A percentile compares a stretch with the other conserved stretches of the same genome.
These are phyloP conservation scores for Carcinoscorpius rotundicauda DNA, from an alignment of 1,140 invertebrate genomes.

Conservation along the genomic window DNA sequence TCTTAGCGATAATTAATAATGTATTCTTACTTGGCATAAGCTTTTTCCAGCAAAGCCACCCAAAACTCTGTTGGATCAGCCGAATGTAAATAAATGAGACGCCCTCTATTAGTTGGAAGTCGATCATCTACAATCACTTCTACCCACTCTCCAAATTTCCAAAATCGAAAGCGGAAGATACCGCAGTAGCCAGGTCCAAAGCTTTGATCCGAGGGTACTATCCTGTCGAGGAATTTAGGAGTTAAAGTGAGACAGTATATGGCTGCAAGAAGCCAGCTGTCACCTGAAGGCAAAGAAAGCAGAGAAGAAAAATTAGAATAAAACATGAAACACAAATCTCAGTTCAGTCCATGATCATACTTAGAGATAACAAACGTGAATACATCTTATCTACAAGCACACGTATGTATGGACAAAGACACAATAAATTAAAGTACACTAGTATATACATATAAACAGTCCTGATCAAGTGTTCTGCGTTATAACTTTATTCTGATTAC, in stretches of 20 bases:
- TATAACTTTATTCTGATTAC: too few relatives aligned
- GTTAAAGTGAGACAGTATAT: conserved; percentile 52
- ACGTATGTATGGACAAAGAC: too few relatives aligned
- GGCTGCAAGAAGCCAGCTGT: conserved; percentile 52
- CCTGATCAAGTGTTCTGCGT: too few relatives aligned
- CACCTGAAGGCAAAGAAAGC: conserved; percentile 32
- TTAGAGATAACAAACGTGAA: too few relatives aligned
- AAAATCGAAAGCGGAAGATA: conserved; percentile 59
- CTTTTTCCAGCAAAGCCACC: conserved; percentile 65
- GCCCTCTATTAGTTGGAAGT: conserved; percentile 55
- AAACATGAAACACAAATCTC: conserved; percentile 1
- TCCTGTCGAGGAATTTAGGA: conserved; percentile 48
- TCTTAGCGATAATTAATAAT: too few relatives aligned
- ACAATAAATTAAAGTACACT: too few relatives aligned
- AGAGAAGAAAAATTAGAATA: neutral
- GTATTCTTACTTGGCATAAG: conserved; percentile 60
- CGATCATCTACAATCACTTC: conserved; percentile 63
- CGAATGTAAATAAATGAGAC: conserved; percentile 55
- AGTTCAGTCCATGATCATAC: too few relatives aligned
- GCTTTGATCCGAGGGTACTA: conserved; percentile 52
- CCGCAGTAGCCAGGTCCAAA: conserved; percentile 51
- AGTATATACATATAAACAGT: too few relatives aligned
- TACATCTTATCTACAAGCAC: too few relatives aligned
- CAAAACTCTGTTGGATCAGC: conserved; percentile 60
- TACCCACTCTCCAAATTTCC: conserved; percentile 61